Base-by-base conservation (phyloP, 2,113 vertebrate genomes). In the Mugil cephalus region DNA sequence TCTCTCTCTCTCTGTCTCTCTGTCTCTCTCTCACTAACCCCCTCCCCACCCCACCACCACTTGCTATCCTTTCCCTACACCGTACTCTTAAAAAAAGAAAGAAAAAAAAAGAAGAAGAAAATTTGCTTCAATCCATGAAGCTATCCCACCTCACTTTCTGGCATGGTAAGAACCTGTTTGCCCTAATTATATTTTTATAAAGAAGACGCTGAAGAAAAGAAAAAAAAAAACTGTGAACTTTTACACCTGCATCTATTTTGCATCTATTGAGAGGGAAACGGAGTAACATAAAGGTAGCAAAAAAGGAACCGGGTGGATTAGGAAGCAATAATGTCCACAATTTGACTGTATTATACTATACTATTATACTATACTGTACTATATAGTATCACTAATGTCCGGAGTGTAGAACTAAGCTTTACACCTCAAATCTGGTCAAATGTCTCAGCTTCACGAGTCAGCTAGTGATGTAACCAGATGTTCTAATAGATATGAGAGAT, bases 101-200 rank as follows among this genome's bases (percentile, higher is more conserved):
- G 5, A 30, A 30, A 30, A 30, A 30, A 5, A 30, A 30, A 30
- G 5, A 30, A 30, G 24, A 30, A 30, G 5, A 5, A 30, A 30
- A 30, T 30, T 30, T 3, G 24, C 39, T 80, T 63, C 62, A 67
- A 58, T 80, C 58, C 79, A 68, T 69, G 72, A 58, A 84, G 30
- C 67, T 74, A 67, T 71, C 65, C 56, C 55, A 75, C 62, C 70
- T 61, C 47, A 76, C 45, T 84, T 77, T 88, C 74, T 77, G 66
- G 54, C 58, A 36, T 85, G 86, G 72, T 90, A 80, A 80, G 68
- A 50, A 59, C 52, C 69, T 78, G 69, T 60, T 74, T 82, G 71
- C 55, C 63, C 72, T 47, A 82, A 87, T 88, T 80, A 81, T 86
- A 77, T 88, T 88, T 86, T 81, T 46, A 69, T 82, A 65, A 86